phyloP scores from a whole-genome alignment of 2,113 vertebrate genomes.

The Eudyptes chrysolophus region DNA sequence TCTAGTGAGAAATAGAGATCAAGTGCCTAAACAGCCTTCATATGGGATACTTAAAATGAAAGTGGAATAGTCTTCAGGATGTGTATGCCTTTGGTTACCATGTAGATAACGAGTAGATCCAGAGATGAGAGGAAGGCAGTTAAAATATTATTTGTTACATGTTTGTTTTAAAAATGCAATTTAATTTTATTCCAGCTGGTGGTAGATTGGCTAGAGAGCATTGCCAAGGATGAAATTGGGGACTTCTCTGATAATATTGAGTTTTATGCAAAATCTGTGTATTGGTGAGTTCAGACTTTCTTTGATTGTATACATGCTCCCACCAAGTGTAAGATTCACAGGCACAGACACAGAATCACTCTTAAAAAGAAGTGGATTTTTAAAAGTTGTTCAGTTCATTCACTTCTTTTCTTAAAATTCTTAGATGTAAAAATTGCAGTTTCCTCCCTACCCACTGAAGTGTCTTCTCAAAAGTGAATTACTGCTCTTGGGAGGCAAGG shows the following conservation, averaged over 20 bases:
- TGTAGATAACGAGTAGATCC: fast-evolving
- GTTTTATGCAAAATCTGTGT: constrained; percentile 96
- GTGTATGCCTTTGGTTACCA: neutral
- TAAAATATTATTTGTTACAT: neutral
- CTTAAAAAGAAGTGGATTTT: neutral
- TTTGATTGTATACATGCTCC: neutral
- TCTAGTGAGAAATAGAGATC: neutral
- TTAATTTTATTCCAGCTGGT: constrained; percentile 83
- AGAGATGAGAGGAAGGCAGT: neutral
- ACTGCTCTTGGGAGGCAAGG: neutral
- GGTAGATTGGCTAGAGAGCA: constrained; percentile 97
- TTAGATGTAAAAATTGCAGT: neutral
- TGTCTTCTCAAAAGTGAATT: neutral
- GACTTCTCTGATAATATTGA: constrained; percentile 98
- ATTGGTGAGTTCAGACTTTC: constrained; percentile 84
- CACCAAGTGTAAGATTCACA: neutral
- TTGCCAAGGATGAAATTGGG: constrained; percentile 93
- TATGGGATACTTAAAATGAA: neutral
- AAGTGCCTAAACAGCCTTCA: neutral
- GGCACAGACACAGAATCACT: neutral
- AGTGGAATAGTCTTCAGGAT: neutral
- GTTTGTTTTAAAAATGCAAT: neutral
- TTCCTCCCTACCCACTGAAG: neutral
- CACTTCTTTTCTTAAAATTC: neutral
- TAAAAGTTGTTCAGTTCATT: neutral